Percentiles rank a stretch among this genome's conserved stretches.
Evolutionary conservation across 2,113 vertebrate genomes (phyloP).

Genomic region (Thunnus thynnus): DNA sequence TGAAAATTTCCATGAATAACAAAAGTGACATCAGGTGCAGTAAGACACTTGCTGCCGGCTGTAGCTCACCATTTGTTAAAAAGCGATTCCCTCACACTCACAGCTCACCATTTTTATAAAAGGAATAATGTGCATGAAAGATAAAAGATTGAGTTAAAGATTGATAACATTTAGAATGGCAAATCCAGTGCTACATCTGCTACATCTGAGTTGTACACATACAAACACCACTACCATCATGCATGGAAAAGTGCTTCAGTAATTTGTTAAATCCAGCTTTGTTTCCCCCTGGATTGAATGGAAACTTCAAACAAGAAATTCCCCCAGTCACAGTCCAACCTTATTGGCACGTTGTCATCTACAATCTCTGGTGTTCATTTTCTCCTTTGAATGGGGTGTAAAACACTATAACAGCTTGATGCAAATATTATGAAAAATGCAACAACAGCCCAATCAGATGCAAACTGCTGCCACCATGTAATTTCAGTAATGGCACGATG

Average conservation of each 20-base stretch:
- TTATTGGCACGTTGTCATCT: conserved; percentile 20
- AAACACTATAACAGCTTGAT: conserved; percentile 25
- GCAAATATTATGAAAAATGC: conserved; percentile 2
- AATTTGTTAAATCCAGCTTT: conserved; percentile 35
- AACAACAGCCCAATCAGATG: conserved; percentile 1
- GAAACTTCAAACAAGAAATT: conserved; percentile 47
- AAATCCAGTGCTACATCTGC: conserved; percentile 3
- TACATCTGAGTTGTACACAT: neutral
- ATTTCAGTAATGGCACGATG: conserved; percentile 12
- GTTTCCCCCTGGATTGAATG: conserved; percentile 25
- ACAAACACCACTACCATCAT: neutral
- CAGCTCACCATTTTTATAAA: neutral
- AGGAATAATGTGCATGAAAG: neutral
- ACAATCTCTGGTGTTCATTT: conserved; percentile 17
- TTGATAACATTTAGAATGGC: neutral
- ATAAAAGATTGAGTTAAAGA: neutral
- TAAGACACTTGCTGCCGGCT: too few relatives aligned
- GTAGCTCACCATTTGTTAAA: neutral
- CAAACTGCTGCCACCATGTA: conserved; percentile 9
- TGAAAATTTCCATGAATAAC: too few relatives aligned
- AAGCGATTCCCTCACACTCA: neutral
- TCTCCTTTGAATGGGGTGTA: conserved; percentile 6
- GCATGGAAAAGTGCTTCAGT: conserved; percentile 19
- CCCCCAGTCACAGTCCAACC: conserved; percentile 31
- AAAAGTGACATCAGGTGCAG: too few relatives aligned